phyloP scores from a whole-genome alignment of 2,888 invertebrate genomes.

The Diploptera punctata region DNA sequence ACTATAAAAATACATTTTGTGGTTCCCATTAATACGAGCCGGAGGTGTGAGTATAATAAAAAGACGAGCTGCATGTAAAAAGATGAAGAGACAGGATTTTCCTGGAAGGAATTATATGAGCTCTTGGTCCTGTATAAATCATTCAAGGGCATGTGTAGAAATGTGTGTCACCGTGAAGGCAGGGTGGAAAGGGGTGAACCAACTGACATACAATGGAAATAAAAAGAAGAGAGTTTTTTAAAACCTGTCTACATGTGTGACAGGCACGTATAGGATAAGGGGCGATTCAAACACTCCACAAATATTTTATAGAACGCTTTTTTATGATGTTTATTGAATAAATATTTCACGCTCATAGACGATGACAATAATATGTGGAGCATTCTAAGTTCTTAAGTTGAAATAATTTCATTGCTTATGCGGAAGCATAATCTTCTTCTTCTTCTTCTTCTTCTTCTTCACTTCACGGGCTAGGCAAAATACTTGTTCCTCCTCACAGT shows the following conservation, averaged over 20 bases:
- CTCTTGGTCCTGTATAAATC: constrained; percentile 2
- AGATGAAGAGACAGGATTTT: neutral
- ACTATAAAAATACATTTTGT: neutral
- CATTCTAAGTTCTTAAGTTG: no score
- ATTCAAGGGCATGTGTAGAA: neutral
- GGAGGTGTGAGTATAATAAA: constrained; percentile 10
- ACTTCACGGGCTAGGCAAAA: no score
- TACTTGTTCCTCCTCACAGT: no score
- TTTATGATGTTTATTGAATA: no score
- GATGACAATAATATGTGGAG: no score
- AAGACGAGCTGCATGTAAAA: constrained; percentile 1
- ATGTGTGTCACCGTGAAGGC: neutral
- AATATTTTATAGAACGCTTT: no score
- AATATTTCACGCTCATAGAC: no score
- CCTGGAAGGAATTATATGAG: constrained; percentile 15
- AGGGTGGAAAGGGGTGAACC: neutral
- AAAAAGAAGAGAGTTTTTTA: neutral
- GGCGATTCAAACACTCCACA: constrained; percentile 3
- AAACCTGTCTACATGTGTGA: neutral
- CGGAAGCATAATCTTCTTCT: no score
- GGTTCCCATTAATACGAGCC: neutral
- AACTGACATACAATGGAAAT: neutral
- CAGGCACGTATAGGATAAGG: neutral
- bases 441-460: no score
- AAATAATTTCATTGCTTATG: no score